Conservation (phyloP, 2,797 vertebrate species). For the Myotis vivesi region DNA sequence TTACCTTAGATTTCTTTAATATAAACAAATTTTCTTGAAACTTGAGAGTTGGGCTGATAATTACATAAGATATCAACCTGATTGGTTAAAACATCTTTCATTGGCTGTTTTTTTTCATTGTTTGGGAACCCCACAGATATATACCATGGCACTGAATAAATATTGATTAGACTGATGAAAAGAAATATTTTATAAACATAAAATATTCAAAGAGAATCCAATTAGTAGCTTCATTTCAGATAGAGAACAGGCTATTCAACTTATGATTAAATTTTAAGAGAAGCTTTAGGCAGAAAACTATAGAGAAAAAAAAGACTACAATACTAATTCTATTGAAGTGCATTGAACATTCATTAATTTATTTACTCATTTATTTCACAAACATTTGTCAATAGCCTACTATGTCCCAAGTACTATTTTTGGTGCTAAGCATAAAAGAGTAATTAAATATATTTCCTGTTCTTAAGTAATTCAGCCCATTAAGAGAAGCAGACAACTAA, state of each 20-base stretch:
- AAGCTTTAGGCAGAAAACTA: slow-evolving; percentile 35
- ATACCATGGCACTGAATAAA: slow-evolving; percentile 16
- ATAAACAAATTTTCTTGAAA: slow-evolving; percentile 6
- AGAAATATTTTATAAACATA: slow-evolving; percentile 55
- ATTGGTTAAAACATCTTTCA: neutral
- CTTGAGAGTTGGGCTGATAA: neutral
- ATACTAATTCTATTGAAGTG: slow-evolving; percentile 3
- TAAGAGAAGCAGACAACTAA: neutral
- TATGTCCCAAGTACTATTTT: neutral
- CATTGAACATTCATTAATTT: slow-evolving; percentile 15
- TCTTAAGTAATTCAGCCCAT: neutral
- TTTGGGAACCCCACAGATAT: neutral
- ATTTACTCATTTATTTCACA: slow-evolving; percentile 26
- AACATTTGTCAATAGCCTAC: neutral
- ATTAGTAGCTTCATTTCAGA: slow-evolving; percentile 35
- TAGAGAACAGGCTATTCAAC: slow-evolving; percentile 38
- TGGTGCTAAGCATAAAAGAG: neutral
- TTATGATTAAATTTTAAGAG: slow-evolving; percentile 58
- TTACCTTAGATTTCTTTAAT: neutral
- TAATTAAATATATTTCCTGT: neutral
- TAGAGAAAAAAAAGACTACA: neutral
- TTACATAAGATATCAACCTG: neutral
- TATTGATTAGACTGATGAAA: slow-evolving; percentile 58
- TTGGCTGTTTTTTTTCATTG: neutral
- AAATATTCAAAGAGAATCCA: slow-evolving; percentile 58